Percentiles rank a stretch among this genome's conserved stretches.
These are phyloP conservation scores for Deroplatys truncata DNA, from an alignment of 2,888 invertebrate species.

Conservation along the genomic window DNA sequence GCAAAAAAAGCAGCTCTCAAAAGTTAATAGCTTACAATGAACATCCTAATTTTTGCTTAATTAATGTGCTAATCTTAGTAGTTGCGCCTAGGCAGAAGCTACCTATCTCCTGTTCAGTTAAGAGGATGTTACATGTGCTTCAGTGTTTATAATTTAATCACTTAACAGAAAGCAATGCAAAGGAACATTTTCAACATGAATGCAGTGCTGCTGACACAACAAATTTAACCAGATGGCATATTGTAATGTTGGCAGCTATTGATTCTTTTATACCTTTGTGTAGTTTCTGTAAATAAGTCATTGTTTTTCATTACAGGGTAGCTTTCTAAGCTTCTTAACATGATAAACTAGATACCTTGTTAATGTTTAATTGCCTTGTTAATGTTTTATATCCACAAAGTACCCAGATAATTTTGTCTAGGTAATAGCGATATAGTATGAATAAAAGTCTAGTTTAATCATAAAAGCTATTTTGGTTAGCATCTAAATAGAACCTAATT, in stretches of 20 bases:
- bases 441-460: background rate
- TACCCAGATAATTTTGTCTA: background rate
- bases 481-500: background rate
- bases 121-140: background rate
- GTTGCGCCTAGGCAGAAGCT: background rate
- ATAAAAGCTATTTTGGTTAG: background rate
- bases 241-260: background rate
- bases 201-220: background rate
- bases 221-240: background rate
- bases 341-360: background rate
- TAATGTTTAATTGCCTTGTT: background rate
- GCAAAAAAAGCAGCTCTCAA: slow-evolving; percentile 36
- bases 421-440: background rate
- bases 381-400: background rate
- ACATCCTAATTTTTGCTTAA: slow-evolving; percentile 17
- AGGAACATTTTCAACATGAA: background rate
- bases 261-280: background rate
- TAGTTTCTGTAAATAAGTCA: background rate
- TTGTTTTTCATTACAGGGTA: background rate
- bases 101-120: background rate
- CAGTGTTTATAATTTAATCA: background rate
- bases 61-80: slow-evolving; percentile 21
- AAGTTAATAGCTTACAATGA: slow-evolving; percentile 30
- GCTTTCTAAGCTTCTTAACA: background rate
- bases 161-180: background rate